phyloP scores from a whole-genome alignment of 2,113 vertebrate species.

The Catharus minimus region DNA sequence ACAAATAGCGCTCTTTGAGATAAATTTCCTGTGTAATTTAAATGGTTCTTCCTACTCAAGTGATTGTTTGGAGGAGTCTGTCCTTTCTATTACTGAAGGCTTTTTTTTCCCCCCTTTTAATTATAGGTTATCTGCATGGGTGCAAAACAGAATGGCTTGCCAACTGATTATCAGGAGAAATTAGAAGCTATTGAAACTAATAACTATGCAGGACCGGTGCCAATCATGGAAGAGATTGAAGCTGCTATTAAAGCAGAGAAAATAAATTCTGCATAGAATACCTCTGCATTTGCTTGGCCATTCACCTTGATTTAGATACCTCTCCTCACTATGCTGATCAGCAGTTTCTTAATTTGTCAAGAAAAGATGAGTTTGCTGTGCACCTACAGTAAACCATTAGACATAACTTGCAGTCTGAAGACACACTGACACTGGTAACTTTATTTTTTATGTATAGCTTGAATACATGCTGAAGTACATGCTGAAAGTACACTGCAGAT shows the following conservation, averaged over 20 bases:
- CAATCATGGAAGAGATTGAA: conserved; percentile 83
- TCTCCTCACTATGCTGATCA: not conserved
- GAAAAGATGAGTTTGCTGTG: not conserved
- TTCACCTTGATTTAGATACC: not conserved
- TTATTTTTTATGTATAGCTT: not conserved
- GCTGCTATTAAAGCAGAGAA: conserved; percentile 58
- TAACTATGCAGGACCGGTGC: conserved; percentile 80
- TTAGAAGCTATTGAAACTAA: conserved; percentile 86
- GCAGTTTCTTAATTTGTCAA: conserved; percentile 1
- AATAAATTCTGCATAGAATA: conserved; percentile 39
- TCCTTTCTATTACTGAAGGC: not conserved
- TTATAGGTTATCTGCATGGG: conserved; percentile 88
- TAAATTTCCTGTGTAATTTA: not conserved
- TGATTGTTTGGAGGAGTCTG: not conserved
- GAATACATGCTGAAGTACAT: not conserved
- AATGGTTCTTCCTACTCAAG: not conserved
- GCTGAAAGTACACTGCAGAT: not conserved
- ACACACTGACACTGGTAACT: not conserved
- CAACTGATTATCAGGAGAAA: conserved; percentile 81
- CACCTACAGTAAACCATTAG: not conserved
- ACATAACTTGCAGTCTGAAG: not conserved
- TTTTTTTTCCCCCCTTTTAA: not conserved
- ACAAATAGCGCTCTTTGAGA: not conserved
- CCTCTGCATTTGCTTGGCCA: not conserved
- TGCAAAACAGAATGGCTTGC: conserved; percentile 86